phyloP scores from a whole-genome alignment of 2,113 vertebrate genomes.

The Motacilla alba region DNA sequence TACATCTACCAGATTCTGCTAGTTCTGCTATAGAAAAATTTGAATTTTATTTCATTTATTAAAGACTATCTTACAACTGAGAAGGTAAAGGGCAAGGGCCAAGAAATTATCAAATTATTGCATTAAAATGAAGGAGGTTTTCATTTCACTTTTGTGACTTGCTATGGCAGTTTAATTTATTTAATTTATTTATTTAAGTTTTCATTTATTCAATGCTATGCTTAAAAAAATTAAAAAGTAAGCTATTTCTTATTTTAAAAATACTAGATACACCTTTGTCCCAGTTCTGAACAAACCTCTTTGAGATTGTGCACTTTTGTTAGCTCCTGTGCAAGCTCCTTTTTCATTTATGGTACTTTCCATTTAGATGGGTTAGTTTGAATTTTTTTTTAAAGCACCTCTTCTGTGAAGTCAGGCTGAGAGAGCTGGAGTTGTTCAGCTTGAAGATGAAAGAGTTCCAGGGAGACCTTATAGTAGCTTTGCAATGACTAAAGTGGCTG shows the following conservation, averaged over 20 bases:
- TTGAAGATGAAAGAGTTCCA: neutral
- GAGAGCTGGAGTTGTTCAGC: neutral
- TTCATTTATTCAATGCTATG: neutral
- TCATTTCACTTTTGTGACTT: constrained; percentile 21
- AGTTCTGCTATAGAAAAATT: neutral
- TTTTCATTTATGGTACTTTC: neutral
- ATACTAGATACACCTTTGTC: neutral
- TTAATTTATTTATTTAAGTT: neutral
- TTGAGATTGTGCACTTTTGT: neutral
- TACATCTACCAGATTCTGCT: neutral
- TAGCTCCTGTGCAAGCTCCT: neutral
- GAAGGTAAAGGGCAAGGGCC: neutral
- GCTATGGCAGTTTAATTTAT: neutral
- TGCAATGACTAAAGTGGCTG: neutral
- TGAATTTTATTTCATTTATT: constrained; percentile 24
- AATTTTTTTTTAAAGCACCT: neutral
- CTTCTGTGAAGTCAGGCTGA: neutral
- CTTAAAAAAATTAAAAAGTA: neutral
- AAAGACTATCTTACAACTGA: neutral
- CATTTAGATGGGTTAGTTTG: neutral
- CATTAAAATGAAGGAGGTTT: constrained; percentile 28
- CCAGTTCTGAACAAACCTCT: neutral
- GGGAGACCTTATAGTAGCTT: neutral
- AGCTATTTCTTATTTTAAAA: constrained; percentile 15
- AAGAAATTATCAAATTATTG: constrained; percentile 17